phyloP scores from a whole-genome alignment of 2,888 invertebrate species.

The Sinotaia quadrata region DNA sequence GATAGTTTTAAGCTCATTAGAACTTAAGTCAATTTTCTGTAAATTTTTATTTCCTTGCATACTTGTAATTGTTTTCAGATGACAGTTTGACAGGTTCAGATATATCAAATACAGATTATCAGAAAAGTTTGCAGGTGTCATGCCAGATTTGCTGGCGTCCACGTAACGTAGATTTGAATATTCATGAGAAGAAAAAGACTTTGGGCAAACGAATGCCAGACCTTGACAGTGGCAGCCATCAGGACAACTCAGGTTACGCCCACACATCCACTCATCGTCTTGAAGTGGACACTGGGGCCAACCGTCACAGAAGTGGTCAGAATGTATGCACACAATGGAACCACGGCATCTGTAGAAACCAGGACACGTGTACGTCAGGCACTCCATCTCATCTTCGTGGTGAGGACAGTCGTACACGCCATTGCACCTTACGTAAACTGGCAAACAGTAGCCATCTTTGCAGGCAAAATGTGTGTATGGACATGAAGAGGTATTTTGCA shows the following conservation, averaged over 20 bases:
- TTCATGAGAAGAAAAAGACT: background rate
- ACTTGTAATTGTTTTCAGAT: background rate
- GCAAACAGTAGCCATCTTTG: slow-evolving; percentile 19
- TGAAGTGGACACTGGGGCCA: slow-evolving; percentile 22
- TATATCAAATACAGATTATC: slow-evolving; percentile 5
- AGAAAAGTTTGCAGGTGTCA: background rate
- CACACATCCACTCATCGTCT: slow-evolving; percentile 19
- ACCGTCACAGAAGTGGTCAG: slow-evolving; percentile 23
- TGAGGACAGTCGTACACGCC: slow-evolving; percentile 20
- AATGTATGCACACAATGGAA: slow-evolving; percentile 19
- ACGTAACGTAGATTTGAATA: slow-evolving; percentile 5
- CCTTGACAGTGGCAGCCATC: slow-evolving; percentile 23
- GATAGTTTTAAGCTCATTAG: background rate
- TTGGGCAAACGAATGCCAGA: slow-evolving; percentile 13
- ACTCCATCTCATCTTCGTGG: slow-evolving; percentile 19
- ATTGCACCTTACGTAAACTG: slow-evolving; percentile 27
- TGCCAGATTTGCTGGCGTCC: slow-evolving; percentile 7
- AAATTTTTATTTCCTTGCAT: background rate
- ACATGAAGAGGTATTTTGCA: background rate
- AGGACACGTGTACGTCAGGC: slow-evolving; percentile 11
- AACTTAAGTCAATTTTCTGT: slow-evolving; percentile 5
- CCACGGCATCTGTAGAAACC: slow-evolving; percentile 20
- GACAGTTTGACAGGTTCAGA: background rate
- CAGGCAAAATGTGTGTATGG: slow-evolving; percentile 18
- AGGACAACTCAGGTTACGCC: slow-evolving; percentile 13